A percentile compares a stretch with the other conserved stretches of the same genome.
Evolutionary conservation across 2,797 vertebrate species (phyloP).

Genomic region (Petrocephalus sullivani): DNA sequence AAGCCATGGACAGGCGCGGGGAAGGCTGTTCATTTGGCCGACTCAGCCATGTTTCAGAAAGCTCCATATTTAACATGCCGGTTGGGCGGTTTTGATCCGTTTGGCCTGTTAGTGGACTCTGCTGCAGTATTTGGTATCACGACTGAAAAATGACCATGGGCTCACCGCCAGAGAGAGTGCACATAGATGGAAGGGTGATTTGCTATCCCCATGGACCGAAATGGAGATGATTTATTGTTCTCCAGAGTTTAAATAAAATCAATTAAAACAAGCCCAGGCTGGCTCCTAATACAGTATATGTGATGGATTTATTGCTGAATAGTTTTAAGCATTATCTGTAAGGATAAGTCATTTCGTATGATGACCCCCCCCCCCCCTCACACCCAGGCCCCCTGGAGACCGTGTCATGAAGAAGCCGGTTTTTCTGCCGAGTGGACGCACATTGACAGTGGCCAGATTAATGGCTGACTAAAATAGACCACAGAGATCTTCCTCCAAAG

Average conservation of each 20-base stretch:
- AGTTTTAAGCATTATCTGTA: background rate
- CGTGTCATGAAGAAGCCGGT: constrained; percentile 28
- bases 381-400: background rate
- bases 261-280: background rate
- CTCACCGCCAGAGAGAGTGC: constrained; percentile 7
- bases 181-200: constrained; percentile 11
- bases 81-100: background rate
- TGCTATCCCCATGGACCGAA: background rate
- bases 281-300: background rate
- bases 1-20: background rate
- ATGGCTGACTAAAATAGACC: constrained; percentile 44
- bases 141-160: constrained; percentile 20
- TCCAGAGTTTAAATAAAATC: background rate
- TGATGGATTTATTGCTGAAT: background rate
- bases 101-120: background rate
- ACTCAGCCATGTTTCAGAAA: background rate
- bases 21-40: background rate
- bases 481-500: constrained; percentile 5
- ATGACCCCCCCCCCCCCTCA: background rate
- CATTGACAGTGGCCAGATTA: constrained; percentile 51
- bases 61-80: background rate
- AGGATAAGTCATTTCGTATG: background rate
- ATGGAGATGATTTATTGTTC: background rate
- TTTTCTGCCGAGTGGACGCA: constrained; percentile 44
- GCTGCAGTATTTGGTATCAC: constrained; percentile 25